Evolutionary conservation across 2,113 vertebrate species (phyloP).

Genomic region (Eonycteris spelaea): DNA sequence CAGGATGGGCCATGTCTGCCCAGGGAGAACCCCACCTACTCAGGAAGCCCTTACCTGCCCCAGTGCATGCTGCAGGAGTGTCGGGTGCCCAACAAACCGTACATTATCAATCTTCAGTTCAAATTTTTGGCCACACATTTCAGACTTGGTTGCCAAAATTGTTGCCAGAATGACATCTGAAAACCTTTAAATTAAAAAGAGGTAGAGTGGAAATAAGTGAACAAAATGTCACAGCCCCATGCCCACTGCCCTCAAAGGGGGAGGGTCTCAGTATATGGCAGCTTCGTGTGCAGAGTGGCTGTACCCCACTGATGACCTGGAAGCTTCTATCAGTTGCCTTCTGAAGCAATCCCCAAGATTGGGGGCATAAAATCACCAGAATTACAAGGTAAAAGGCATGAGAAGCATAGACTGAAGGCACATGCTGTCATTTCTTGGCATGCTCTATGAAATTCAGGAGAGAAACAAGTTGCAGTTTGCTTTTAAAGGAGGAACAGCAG

Average conservation of each 20-base stretch:
- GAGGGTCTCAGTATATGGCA: background rate
- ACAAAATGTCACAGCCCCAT: background rate
- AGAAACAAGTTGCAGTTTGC: constrained; percentile 69
- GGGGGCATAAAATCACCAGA: constrained; percentile 71
- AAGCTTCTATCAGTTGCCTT: background rate
- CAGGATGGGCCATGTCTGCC: background rate
- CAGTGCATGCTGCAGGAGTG: constrained; percentile 92
- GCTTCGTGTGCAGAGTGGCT: background rate
- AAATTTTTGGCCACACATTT: constrained; percentile 99
- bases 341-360: constrained; percentile 45
- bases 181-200: constrained; percentile 87
- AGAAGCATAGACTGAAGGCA: constrained; percentile 74
- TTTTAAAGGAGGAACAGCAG: constrained; percentile 62
- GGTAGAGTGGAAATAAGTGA: constrained; percentile 12
- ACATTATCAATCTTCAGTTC: constrained; percentile 99
- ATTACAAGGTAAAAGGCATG: constrained; percentile 75
- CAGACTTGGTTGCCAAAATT: constrained; percentile 98
- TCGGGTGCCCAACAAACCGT: constrained; percentile 97
- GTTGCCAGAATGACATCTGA: constrained; percentile 98
- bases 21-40: background rate
- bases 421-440: constrained; percentile 80
- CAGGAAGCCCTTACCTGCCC: constrained; percentile 81
- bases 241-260: background rate
- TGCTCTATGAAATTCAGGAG: constrained; percentile 73
- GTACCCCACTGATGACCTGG: background rate